Evolutionary conservation across 2,888 invertebrate genomes (phyloP), one percentile per base, ranked within the genome.

Genomic region (Lepidonotus clava): DNA sequence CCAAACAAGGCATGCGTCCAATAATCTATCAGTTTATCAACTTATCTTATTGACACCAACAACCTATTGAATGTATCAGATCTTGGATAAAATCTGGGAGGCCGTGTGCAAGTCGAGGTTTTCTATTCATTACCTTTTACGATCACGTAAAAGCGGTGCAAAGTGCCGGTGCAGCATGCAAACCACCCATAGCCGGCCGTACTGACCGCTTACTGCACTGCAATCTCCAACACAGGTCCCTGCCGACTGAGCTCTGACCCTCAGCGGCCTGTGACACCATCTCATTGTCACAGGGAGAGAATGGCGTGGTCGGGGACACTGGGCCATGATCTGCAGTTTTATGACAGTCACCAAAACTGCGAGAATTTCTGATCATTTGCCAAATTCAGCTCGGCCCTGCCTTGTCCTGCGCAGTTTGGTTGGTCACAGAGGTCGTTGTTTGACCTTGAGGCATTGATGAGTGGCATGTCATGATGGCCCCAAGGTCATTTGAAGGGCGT

Each of bases 121-220:
- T 56, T 56, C 56, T 56, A 56, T 56, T 56, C 56, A n/a, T 56
- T 56, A 56, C 56, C 4, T 11, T 11, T 56, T 56, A 56, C 5
- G 56, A n/a, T n/a, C 14, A 56, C 56, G 56, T 56, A 56, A 56
- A 8, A 18, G n/a, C n/a, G 56, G n/a, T n/a, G 56, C n/a, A 21
- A 21, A n/a, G 14, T n/a, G 8, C 5, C 18, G 56, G 4, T n/a
- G 56, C 4, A n/a, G n/a, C 56, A 56, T n/a, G 56, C 14, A n/a
- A 56, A 11, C 5, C 14, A 4, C n/a, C 56, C 56, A 8, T 56
- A n/a, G 4, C 18, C 4, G n/a, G n/a, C 56, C 8, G 14, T n/a
- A n/a, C n/a, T 56, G 56, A 56, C 56, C 56, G n/a, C 56, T 56
- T 56, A 56, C 11, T 56, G 56, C 56, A 5, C 56, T n/a, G n/a